Base-by-base conservation (phyloP, 2,888 invertebrate genomes). In the Philopedon plagiatum region DNA sequence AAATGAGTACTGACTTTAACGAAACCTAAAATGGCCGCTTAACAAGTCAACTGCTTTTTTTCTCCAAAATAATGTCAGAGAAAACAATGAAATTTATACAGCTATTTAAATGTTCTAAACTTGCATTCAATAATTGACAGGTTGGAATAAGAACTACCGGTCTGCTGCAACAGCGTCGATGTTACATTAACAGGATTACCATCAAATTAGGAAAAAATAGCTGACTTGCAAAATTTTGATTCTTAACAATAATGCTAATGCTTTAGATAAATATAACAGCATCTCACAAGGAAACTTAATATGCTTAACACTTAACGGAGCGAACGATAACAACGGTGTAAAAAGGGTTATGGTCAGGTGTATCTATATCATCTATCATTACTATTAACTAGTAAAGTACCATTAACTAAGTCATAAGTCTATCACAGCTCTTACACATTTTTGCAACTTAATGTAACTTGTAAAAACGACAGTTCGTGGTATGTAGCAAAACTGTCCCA, bases 371-470 rank as follows among this genome's bases (percentile, higher is more conserved):
- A 69, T 54, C 71, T 70, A 61, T 41, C 63, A 71, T 71, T 61
- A 74, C 78, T 78, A 77, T 70, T 64, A 58, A 73, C 76, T 75
- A 78, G 72, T 72, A 76, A 77, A 77, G 75, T 79, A 78, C 78
- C 78, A 74, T 76, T 76, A 81, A 80, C 76, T 80, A 80, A 80
- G 74, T 79, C 73, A 78, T 78, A 80, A 82, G 80, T 83, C 85
- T 86, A 86, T 86, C 86, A 86, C 86, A 86, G 86, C 86, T 85
- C 85, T 85, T 81, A 80, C 81, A 82, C 82, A 82, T 83, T 83
- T 80, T 83, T 80, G 81, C 78, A 81, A 82, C 78, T 77, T 75
- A 80, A 76, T 61, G 60, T 75, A 75, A 75, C 75, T 75, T 71
- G 66, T 76, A 49, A 29, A 32, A 46, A 49, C 26, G 60, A 64